phyloP scores from a whole-genome alignment of 2,113 vertebrate genomes.

The Smithornis capensis region DNA sequence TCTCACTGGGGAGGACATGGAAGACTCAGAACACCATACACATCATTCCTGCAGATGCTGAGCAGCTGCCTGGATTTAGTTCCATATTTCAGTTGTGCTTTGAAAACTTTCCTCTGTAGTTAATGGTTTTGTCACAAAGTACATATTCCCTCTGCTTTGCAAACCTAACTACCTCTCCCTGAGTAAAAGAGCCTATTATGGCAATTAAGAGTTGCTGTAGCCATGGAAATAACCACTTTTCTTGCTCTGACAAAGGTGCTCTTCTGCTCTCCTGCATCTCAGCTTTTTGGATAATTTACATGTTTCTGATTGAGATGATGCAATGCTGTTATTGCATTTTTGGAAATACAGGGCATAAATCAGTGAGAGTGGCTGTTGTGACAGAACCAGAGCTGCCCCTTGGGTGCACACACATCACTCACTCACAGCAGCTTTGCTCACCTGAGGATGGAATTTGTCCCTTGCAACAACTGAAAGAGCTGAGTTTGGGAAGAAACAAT shows the following conservation, averaged over 20 bases:
- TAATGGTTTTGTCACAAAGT: background rate
- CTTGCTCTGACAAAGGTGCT: background rate
- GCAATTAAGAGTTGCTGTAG: slow-evolving; percentile 7
- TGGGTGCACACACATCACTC: background rate
- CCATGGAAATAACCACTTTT: background rate
- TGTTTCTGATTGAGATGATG: background rate
- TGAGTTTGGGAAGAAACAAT: background rate
- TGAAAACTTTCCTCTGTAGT: background rate
- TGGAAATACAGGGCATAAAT: background rate
- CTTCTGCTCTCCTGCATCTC: background rate
- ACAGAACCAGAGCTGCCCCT: background rate
- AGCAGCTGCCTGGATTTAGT: background rate
- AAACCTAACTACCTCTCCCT: background rate
- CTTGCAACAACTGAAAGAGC: rapidly evolving
- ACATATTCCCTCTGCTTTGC: background rate
- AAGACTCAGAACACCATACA: background rate
- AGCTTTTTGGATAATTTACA: background rate
- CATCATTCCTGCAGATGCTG: background rate
- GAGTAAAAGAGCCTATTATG: background rate
- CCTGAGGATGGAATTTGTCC: background rate
- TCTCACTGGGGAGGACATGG: rapidly evolving
- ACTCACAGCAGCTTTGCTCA: background rate
- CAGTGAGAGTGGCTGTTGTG: background rate
- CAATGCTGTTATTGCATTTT: background rate
- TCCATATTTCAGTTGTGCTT: background rate